phyloP scores from a whole-genome alignment of 2,113 vertebrate species.

The Serilophus lunatus region DNA sequence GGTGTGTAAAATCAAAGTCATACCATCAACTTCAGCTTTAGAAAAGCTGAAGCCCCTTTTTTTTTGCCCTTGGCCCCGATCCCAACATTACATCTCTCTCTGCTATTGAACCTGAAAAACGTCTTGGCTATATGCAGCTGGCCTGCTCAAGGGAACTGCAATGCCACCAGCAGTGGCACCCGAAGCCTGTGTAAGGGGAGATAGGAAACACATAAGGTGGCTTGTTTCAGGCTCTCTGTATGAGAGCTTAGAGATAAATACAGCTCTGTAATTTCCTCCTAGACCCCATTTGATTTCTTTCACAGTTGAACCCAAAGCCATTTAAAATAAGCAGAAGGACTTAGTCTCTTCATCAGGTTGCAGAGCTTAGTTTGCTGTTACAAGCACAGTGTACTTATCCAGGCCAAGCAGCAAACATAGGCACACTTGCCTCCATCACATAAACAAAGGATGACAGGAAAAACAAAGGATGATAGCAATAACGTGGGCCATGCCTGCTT shows the following conservation, averaged over 20 bases:
- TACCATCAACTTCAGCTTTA: background rate
- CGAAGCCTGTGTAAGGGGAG: background rate
- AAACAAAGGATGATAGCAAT: fast-evolving
- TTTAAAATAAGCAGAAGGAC: background rate
- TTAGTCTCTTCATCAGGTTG: background rate
- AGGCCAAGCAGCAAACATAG: background rate
- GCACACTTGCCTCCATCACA: fast-evolving
- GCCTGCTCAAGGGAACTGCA: background rate
- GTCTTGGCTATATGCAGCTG: background rate
- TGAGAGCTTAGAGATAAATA: background rate
- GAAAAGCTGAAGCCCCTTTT: no score
- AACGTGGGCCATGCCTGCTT: fast-evolving
- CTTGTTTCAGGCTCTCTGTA: background rate
- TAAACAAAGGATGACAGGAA: fast-evolving
- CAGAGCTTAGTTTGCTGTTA: background rate
- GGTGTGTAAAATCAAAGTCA: background rate
- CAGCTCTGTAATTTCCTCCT: background rate
- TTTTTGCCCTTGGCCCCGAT: fast-evolving
- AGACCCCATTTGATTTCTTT: fast-evolving
- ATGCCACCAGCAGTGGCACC: background rate
- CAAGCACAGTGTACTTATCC: fast-evolving
- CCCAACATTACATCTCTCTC: background rate
- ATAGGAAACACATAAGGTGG: background rate
- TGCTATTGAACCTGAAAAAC: background rate
- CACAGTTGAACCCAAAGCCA: background rate